Percentiles rank a stretch among this genome's conserved stretches.
Conservation (phyloP, 1,140 invertebrate species). For the Eumeta japonica region DNA sequence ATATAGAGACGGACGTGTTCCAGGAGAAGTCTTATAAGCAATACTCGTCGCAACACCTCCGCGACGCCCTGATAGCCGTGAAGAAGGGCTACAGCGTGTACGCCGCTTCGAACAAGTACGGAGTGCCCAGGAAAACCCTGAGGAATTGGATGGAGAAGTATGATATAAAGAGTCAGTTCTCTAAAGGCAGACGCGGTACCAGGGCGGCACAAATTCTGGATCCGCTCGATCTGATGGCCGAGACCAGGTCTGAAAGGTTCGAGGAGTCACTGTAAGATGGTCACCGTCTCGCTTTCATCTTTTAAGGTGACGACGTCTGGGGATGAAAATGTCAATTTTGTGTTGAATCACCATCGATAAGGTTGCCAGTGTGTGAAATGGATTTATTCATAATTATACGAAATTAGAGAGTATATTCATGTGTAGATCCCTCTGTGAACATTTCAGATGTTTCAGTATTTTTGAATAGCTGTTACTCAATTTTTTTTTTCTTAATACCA, state of each 20-base stretch:
- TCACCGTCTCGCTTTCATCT: no score
- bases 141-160: conserved; percentile 56
- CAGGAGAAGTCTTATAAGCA: conserved; percentile 52
- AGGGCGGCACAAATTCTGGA: conserved; percentile 33
- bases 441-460: no score
- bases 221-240: conserved; percentile 35
- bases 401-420: no score
- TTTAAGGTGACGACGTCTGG: no score
- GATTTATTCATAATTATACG: no score
- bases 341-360: no score
- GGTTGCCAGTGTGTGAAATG: no score
- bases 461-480: no score
- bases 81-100: conserved; percentile 53
- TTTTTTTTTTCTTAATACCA: no score
- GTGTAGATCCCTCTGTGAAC: no score
- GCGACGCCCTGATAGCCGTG: conserved; percentile 47
- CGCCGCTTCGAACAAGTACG: conserved; percentile 50
- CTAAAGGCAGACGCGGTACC: conserved; percentile 42
- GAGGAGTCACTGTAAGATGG: no score
- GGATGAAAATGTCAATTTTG: no score
- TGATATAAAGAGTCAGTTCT: conserved; percentile 54
- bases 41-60: conserved; percentile 47
- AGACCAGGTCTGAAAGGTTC: conserved; percentile 26
- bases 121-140: conserved; percentile 49
- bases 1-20: conserved; percentile 48